Conservation (phyloP, 2,797 vertebrate genomes). For the Cygnus olor region DNA sequence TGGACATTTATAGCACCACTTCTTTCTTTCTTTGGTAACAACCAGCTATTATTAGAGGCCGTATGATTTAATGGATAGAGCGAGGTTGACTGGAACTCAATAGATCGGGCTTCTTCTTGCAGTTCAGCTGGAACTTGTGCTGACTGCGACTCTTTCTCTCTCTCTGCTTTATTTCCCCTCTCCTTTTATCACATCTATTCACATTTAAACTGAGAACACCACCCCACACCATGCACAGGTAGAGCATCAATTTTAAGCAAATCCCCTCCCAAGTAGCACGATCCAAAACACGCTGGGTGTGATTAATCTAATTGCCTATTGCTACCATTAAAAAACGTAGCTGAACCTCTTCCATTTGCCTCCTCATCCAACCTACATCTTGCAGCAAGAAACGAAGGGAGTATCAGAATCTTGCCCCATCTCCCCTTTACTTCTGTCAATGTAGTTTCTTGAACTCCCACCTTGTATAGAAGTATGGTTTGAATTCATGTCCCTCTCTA, state of each 20-base stretch:
- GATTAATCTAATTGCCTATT: not conserved
- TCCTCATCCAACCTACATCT: not conserved
- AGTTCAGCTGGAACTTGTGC: constrained; percentile 28
- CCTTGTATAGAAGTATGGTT: not conserved
- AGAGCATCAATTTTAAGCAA: not conserved
- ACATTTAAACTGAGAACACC: not conserved
- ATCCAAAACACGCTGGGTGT: not conserved
- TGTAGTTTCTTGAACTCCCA: not conserved
- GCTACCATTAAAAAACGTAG: not conserved
- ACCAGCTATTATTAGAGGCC: constrained; percentile 16
- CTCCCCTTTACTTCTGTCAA: not conserved
- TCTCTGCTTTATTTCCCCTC: not conserved
- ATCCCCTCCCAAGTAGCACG: not conserved
- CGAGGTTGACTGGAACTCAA: not conserved
- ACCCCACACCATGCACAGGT: not conserved
- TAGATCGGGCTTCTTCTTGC: constrained; percentile 1
- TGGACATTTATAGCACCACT: not conserved
- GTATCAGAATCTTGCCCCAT: not conserved
- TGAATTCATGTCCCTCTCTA: not conserved
- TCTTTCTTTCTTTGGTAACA: constrained; percentile 20
- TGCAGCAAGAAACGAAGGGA: not conserved
- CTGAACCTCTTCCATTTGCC: not conserved
- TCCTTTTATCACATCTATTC: not conserved
- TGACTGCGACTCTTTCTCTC: not conserved
- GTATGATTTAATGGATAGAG: not conserved